Percentiles rank a stretch among this genome's conserved stretches.
Evolutionary conservation across 2,797 vertebrate species (phyloP).

Genomic region (Poeciliopsis presidionis): DNA sequence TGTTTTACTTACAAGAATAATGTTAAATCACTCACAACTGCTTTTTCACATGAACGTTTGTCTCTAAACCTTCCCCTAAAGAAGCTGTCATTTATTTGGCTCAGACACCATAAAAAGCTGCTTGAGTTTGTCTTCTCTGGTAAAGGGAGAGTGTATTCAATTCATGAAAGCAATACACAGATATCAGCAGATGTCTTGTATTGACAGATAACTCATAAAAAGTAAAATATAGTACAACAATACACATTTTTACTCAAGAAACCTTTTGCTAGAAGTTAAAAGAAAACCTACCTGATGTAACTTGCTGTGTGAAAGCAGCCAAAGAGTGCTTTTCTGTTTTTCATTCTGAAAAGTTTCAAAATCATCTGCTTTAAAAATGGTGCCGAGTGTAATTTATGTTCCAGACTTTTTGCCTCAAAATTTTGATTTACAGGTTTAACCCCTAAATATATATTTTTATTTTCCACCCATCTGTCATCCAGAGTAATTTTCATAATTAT

Average conservation of each 20-base stretch:
- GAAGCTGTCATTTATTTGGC: background rate
- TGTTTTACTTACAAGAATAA: no score
- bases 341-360: background rate
- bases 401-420: background rate
- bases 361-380: background rate
- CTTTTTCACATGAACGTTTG: background rate
- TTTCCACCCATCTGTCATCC: no score
- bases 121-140: background rate
- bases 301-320: no score
- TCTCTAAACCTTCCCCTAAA: background rate
- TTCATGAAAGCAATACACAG: background rate
- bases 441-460: background rate
- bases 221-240: background rate
- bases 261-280: background rate
- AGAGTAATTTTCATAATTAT: background rate
- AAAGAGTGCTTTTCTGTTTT: no score
- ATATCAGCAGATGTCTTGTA: background rate
- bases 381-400: background rate
- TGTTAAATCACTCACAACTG: no score
- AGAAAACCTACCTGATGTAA: background rate
- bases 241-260: background rate
- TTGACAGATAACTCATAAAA: background rate
- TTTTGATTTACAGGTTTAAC: background rate
- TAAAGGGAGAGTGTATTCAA: background rate
- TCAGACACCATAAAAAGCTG: background rate